Base-by-base conservation (phyloP, 2,797 vertebrate genomes). In the Cercopithecus hamlyni region DNA sequence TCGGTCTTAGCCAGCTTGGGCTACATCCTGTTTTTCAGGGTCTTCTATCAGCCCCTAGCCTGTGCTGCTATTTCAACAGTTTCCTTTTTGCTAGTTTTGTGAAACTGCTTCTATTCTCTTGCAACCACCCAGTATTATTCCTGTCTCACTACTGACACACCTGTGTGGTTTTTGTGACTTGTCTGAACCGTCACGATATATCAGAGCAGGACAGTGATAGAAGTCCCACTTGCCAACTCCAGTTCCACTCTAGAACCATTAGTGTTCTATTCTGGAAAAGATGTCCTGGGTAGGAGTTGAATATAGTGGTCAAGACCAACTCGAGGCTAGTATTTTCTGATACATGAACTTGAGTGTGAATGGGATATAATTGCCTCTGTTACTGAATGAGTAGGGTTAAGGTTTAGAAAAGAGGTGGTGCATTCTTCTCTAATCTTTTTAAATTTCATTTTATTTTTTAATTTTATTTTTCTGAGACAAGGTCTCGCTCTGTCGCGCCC, bases 121-220 rank as follows among this genome's bases (percentile, higher is more conserved):
- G 33, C 33, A 67, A 17, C 14, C 33, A 17, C 30, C 15, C 15
- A 17, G 3, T n/a, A 4, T 67, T 67, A 67, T 17, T n/a, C 33
- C 15, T n/a, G 30, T 67, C 33, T 33, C 22, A 15, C 5, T n/a
- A 8, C 19, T 7, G 80, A 45, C 4, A 15, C 1, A 8, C 2
- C 0, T 4, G 0, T 0, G 0, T 48, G 30, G 30, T 13, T 50
- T 58, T 64, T 64, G 72, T n/a, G 22, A 30, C 81, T 80, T 55
- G 12, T 72, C 27, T 79, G 43, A 52, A 30, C 5, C 24, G 7
- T 75, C 22, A 26, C 0, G 0, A 0, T 43, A 43, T 84, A 22
- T 86, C 36, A 88, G 80, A n/a, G 75, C 6, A 6, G 58, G 70
- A 15, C 19, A 14, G 4, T 26, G 30, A 48, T 30, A 64, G 22